Evolutionary conservation across 2,113 vertebrate species (phyloP), one percentile per base, ranked within the genome.

Genomic region (Tachysurus fulvidraco): DNA sequence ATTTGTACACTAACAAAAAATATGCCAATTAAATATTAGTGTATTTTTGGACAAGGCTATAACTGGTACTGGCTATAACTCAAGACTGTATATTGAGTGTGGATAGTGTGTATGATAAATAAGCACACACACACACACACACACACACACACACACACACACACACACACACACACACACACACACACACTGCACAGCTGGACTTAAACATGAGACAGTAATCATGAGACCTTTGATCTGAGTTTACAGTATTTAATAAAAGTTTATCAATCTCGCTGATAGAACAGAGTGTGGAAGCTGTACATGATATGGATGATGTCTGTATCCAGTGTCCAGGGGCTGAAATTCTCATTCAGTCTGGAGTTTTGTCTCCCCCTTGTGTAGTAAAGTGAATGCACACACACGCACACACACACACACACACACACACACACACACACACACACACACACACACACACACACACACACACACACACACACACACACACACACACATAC

Each of bases 321-420:
- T 30, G 77, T 5, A 79, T 21, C 16, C 16, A 55, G 52, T 28
- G 3, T 0, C n/a, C n/a, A n/a, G n/a, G n/a, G 36, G 36, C 14
- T 30, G n/a, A 64, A 57, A n/a, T 85, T 67, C n/a, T 50, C 12
- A 16, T 17, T 28, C 28, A 54, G 6, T 57, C 28, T 59, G 12
- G 36, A n/a, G 54, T 30, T 87, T 85, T 85, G 85, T 87, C 88
- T 87, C 85, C 85, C 83, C 57, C 88, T 41, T 65, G 85, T 62
- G 88, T 76, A 16, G 10, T 52, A 28, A 77, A 77, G 3, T 78
- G 50, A 44, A 21, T 41, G n/a, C 14, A 81, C 11, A 80, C 54
- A 54, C 19, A 30, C 19, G 6, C 21, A 1, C 54, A 30, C 25
- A 6, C 25, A 65, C 25, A 65, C 13, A 7, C 23, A 62, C 23